A percentile compares a stretch with the other conserved stretches of the same genome.
These are phyloP conservation scores for Toxostoma redivivum DNA, from an alignment of 2,113 vertebrate genomes.

Conservation along the genomic window DNA sequence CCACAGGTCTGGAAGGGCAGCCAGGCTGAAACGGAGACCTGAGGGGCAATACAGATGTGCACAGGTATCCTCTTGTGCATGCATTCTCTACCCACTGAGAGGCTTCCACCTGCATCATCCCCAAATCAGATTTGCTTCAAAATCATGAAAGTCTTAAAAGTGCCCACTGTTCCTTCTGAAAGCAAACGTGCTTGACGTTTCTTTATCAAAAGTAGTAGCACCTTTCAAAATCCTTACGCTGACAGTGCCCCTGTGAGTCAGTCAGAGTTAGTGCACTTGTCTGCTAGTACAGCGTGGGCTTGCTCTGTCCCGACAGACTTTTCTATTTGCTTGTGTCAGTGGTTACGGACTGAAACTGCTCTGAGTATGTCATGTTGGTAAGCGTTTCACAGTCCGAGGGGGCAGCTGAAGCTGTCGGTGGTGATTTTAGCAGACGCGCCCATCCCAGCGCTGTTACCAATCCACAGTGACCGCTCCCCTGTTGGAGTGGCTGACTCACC, in stretches of 20 bases:
- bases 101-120: neutral
- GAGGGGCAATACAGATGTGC: neutral
- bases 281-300: neutral
- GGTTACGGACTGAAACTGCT: neutral
- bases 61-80: rapidly evolving
- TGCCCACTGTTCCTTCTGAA: neutral
- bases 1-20: neutral
- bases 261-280: neutral
- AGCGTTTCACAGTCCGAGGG: no score
- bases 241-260: conserved; percentile 42
- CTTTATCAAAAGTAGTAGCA: neutral
- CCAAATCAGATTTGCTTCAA: neutral
- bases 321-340: neutral
- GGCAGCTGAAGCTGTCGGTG: neutral
- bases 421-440: neutral
- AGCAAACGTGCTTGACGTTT: neutral
- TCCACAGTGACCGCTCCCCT: rapidly evolving
- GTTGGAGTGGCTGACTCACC: neutral
- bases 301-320: rapidly evolving
- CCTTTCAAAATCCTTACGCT: neutral
- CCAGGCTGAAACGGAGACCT: neutral
- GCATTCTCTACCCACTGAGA: neutral
- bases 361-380: neutral
- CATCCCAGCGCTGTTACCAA: rapidly evolving
- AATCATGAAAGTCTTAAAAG: neutral